These are phyloP conservation scores for Aspidiotus destructor DNA, from an alignment of 2,888 invertebrate genomes.

Conservation along the genomic window DNA sequence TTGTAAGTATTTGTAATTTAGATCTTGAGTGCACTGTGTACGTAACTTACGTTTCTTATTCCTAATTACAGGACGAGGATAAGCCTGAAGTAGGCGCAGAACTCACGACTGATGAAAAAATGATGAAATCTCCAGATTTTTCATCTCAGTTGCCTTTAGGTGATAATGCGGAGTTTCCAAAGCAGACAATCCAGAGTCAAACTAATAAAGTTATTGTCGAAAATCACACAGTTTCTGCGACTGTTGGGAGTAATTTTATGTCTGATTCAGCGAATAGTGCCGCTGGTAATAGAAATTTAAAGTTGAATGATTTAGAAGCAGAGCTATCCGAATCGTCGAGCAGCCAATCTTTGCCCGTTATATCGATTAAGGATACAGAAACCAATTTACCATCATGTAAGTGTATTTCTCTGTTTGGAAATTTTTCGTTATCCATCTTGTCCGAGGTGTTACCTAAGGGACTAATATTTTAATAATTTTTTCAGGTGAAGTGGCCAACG, in stretches of 20 bases:
- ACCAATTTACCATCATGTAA: conserved; percentile 19
- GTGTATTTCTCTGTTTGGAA: background rate
- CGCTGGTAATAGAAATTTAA: conserved; percentile 5
- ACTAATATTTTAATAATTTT: background rate
- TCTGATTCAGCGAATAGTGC: background rate
- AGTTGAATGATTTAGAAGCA: conserved; percentile 26
- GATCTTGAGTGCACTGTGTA: background rate
- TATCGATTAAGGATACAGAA: conserved; percentile 25
- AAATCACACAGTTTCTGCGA: conserved; percentile 9
- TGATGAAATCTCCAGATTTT: conserved; percentile 15
- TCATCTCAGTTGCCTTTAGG: conserved; percentile 15
- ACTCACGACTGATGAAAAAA: conserved; percentile 21
- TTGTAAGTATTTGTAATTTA: conserved; percentile 26
- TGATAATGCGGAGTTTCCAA: conserved; percentile 17
- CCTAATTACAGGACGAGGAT: conserved; percentile 14
- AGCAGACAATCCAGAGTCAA: background rate
- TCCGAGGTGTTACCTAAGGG: background rate
- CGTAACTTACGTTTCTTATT: background rate
- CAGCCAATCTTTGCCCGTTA: conserved; percentile 28
- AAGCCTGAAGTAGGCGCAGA: background rate
- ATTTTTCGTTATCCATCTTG: background rate
- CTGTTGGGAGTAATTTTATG: background rate
- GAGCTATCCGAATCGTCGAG: conserved; percentile 25
- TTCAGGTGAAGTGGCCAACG: conserved; percentile 39
- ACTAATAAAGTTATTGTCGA: conserved; percentile 19